These are phyloP conservation scores for Andrena praecox DNA, from an alignment of 2,888 invertebrate genomes.

Conservation along the genomic window DNA sequence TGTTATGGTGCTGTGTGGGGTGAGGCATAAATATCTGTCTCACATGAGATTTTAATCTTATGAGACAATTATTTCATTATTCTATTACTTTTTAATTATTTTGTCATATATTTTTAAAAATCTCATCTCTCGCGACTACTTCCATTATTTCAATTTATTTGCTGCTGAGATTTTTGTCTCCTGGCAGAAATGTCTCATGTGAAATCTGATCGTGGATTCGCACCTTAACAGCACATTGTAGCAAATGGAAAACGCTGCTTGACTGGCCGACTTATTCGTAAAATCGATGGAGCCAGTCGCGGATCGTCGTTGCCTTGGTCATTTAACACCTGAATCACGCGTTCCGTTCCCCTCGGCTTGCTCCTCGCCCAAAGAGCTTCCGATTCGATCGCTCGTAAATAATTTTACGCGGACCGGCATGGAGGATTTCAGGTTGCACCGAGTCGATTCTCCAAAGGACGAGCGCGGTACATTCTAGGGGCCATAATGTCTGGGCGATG, in stretches of 20 bases:
- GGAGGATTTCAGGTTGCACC: conserved; percentile 40
- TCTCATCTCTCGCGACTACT: too few species aligned
- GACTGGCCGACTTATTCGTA: background rate
- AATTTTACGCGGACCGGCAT: conserved; percentile 10
- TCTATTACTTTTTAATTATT: too few species aligned
- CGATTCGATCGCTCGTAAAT: conserved; percentile 38
- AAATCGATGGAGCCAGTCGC: background rate
- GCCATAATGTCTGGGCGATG: conserved; percentile 58
- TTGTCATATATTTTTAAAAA: too few species aligned
- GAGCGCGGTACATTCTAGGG: conserved; percentile 40
- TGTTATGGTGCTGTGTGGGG: too few species aligned
- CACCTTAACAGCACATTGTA: background rate
- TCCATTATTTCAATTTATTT: too few species aligned
- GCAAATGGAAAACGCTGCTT: background rate
- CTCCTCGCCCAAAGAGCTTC: background rate
- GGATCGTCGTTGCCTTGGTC: background rate
- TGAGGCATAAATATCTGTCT: too few species aligned
- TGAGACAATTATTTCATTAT: too few species aligned
- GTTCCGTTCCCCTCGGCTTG: background rate
- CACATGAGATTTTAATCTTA: too few species aligned
- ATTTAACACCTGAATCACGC: conserved; percentile 1
- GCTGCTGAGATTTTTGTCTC: too few species aligned
- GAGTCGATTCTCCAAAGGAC: conserved; percentile 37
- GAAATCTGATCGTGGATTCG: too few species aligned
- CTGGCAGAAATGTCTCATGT: too few species aligned